Evolutionary conservation across 1,140 invertebrate species (phyloP).

Genomic region (Lysiphlebus fabarum): DNA sequence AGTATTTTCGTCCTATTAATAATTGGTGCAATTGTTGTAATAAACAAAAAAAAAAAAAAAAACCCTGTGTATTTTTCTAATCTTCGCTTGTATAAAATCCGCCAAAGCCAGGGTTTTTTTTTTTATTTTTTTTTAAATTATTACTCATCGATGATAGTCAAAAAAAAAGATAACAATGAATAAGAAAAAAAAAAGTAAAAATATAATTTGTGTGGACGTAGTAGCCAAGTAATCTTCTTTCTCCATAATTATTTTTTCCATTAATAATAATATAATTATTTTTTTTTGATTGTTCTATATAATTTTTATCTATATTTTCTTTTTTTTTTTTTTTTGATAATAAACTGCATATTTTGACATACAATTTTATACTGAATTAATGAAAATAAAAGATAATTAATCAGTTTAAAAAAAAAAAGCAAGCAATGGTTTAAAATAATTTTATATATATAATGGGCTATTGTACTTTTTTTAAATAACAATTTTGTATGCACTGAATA

Average conservation of each 20-base stretch:
- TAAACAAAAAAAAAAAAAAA: not conserved
- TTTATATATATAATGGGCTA: slow-evolving; percentile 54
- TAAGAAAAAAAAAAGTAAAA: no score
- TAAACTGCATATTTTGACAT: slow-evolving; percentile 30
- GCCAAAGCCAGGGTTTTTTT: not conserved
- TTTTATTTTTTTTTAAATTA: not conserved
- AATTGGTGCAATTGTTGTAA: slow-evolving; percentile 24
- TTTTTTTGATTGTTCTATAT: not conserved
- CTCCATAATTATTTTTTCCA: not conserved
- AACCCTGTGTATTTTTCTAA: slow-evolving; percentile 3
- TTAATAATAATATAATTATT: not conserved
- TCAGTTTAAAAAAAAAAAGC: no score
- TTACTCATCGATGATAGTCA: no score
- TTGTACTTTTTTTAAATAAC: slow-evolving; percentile 55
- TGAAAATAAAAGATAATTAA: slow-evolving; percentile 33
- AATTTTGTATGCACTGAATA: slow-evolving; percentile 44
- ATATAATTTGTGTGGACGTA: not conserved
- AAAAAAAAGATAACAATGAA: no score
- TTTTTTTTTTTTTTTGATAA: slow-evolving; percentile 6
- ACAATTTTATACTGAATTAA: slow-evolving; percentile 31
- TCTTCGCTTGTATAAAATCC: not conserved
- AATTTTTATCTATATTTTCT: no score
- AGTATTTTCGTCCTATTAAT: slow-evolving; percentile 18
- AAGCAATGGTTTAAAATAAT: slow-evolving; percentile 49
- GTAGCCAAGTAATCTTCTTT: no score